These are phyloP conservation scores for Theristicus caerulescens DNA, from an alignment of 2,113 vertebrate genomes.

Conservation along the genomic window DNA sequence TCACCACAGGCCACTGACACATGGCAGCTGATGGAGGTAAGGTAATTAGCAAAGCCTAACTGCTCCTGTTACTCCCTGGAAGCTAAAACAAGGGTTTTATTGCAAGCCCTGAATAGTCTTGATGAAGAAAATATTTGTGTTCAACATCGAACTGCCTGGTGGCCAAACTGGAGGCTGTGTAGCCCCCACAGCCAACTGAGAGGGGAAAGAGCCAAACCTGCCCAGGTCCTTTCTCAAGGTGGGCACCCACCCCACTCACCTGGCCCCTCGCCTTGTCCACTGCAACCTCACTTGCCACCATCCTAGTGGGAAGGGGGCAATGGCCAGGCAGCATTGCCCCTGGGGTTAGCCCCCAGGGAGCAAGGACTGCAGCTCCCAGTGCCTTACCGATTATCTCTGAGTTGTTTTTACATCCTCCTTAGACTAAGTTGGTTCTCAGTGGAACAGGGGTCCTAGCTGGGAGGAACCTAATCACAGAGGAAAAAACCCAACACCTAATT, in stretches of 20 bases:
- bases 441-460: neutral
- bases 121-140: neutral
- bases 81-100: neutral
- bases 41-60: neutral
- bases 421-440: neutral
- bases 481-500: neutral
- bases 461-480: neutral
- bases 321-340: neutral
- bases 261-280: neutral
- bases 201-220: neutral
- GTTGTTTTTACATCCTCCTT: neutral
- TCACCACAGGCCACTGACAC: neutral
- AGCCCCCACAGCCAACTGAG: fast-evolving
- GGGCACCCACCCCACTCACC: neutral
- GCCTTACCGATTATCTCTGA: neutral
- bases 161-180: fast-evolving
- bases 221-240: neutral
- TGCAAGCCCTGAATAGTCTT: neutral
- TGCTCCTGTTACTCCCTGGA: neutral
- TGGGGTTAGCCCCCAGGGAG: neutral
- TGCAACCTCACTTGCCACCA: neutral
- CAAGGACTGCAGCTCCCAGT: neutral
- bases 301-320: neutral
- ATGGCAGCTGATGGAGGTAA: neutral
- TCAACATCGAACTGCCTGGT: neutral